Evolutionary conservation across 2,113 vertebrate genomes (phyloP).

Genomic region (Alethe diademata): DNA sequence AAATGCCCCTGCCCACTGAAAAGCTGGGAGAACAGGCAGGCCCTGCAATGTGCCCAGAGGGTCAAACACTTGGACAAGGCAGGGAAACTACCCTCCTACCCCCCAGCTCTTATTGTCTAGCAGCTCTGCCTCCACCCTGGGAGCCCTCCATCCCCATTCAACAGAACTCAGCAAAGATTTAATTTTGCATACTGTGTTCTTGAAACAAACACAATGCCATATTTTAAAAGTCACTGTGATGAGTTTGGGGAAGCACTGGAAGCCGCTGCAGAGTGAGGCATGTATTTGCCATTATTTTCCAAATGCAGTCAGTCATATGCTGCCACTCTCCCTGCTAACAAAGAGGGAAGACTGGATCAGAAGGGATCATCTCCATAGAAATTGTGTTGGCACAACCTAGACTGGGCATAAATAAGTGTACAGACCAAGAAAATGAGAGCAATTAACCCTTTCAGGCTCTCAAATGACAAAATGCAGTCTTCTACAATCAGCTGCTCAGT

Average conservation of each 20-base stretch:
- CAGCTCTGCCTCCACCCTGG: not conserved
- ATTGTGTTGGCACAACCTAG: conserved; percentile 62
- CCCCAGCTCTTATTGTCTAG: not conserved
- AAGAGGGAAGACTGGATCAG: conserved; percentile 64
- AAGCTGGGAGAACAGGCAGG: not conserved
- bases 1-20: not conserved
- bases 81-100: not conserved
- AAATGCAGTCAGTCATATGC: not conserved
- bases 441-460: conserved; percentile 53
- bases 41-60: not conserved
- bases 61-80: not conserved
- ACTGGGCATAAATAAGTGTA: conserved; percentile 67
- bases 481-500: not conserved
- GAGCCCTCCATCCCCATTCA: not conserved
- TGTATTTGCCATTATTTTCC: not conserved
- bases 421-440: conserved; percentile 38
- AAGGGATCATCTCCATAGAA: conserved; percentile 71
- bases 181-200: not conserved
- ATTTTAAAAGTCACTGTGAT: not conserved
- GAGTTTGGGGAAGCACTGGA: not conserved
- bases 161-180: not conserved
- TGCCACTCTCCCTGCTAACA: conserved; percentile 47
- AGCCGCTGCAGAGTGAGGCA: not conserved
- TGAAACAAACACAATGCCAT: rapidly evolving
- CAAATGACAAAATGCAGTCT: not conserved